These are phyloP conservation scores for Pachyrhynchus sulphureomaculatus DNA, from an alignment of 1,140 invertebrate species.

Conservation along the genomic window DNA sequence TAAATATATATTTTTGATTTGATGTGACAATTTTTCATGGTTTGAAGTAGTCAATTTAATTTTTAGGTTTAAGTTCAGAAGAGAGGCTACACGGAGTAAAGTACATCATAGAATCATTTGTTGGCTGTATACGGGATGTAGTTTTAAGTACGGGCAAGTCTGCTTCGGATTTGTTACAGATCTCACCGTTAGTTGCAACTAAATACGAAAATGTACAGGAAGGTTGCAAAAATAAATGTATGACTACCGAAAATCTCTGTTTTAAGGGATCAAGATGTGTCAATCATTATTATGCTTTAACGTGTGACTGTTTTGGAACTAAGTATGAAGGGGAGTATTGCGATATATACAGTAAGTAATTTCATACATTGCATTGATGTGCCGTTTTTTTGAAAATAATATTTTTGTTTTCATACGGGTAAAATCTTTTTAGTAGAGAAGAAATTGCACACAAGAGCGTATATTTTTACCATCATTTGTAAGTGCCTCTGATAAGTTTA, in stretches of 20 bases:
- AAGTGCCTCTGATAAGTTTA: no score
- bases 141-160: constrained; percentile 80
- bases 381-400: no score
- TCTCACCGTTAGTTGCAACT: constrained; percentile 76
- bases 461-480: no score
- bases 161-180: constrained; percentile 74
- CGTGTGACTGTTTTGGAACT: constrained; percentile 90
- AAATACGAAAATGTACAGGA: constrained; percentile 86
- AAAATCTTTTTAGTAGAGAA: no score
- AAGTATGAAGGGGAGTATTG: constrained; percentile 87
- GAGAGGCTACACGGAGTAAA: constrained; percentile 83
- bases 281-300: constrained; percentile 83
- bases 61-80: constrained; percentile 78
- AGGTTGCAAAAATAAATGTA: constrained; percentile 80
- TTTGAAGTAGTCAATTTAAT: no score
- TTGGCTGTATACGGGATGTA: constrained; percentile 86
- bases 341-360: constrained; percentile 82
- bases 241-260: constrained; percentile 77
- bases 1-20: no score
- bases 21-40: no score
- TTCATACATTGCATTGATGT: no score
- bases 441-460: no score
- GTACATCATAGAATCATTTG: constrained; percentile 89
- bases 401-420: no score
- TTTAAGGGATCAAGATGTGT: constrained; percentile 81